A percentile compares a stretch with the other conserved stretches of the same genome.
These are phyloP conservation scores for Electrona antarctica DNA, from an alignment of 2,113 vertebrate genomes.

Conservation along the genomic window DNA sequence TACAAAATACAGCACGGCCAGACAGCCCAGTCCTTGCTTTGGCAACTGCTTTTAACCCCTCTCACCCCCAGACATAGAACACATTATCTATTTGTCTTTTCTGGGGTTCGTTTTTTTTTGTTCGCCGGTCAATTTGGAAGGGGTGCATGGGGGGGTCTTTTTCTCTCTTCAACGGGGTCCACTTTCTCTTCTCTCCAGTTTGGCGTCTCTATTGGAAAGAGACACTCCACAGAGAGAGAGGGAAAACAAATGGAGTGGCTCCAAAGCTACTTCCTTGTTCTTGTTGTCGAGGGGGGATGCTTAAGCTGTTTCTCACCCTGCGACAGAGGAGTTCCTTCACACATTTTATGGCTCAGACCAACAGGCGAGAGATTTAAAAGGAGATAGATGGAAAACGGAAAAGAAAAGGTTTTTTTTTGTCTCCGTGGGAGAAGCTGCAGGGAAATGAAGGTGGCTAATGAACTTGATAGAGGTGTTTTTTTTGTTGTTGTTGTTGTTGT, in stretches of 20 bases:
- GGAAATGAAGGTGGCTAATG: conserved; percentile 24
- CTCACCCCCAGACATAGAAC: not conserved
- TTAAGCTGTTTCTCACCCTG: conserved; percentile 40
- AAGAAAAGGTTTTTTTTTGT: conserved; percentile 20
- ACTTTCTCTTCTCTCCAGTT: not conserved
- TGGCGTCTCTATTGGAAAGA: conserved; percentile 12
- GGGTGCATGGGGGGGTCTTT: not conserved
- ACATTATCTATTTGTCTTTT: not conserved
- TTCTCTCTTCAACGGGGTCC: conserved; percentile 12
- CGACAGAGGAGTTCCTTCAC: conserved; percentile 34
- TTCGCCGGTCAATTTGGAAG: not conserved
- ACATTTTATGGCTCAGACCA: conserved; percentile 32
- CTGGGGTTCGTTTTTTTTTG: not conserved
- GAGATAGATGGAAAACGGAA: conserved; percentile 24
- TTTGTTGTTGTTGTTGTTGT: too few species aligned
- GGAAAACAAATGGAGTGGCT: conserved; percentile 28
- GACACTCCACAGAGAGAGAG: conserved; percentile 6
- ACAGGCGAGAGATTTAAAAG: conserved; percentile 41
- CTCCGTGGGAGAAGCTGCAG: not conserved
- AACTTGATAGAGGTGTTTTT: not conserved
- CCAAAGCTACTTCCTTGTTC: conserved; percentile 29
- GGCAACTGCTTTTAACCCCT: conserved; percentile 3
- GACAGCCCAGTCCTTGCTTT: not conserved
- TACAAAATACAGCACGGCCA: not conserved
- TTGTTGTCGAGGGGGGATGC: conserved; percentile 22